phyloP scores from a whole-genome alignment of 1,140 invertebrate species.

The Heliconius hewitsoni region DNA sequence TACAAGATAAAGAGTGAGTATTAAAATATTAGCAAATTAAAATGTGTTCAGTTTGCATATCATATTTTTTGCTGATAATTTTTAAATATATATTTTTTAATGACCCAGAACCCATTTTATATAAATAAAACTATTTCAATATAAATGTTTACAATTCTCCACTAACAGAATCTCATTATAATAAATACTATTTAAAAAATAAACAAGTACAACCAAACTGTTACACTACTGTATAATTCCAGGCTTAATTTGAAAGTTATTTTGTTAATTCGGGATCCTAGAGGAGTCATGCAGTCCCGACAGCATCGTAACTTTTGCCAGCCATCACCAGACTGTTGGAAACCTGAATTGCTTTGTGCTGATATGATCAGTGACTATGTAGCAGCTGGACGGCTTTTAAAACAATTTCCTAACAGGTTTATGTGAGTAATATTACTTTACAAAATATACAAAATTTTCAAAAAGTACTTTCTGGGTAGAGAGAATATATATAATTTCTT shows the following conservation, averaged over 20 bases:
- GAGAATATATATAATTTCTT: too few relatives aligned
- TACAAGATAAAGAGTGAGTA: slow-evolving; percentile 87
- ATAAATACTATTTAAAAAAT: background rate
- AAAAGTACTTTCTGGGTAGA: too few relatives aligned
- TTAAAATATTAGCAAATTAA: background rate
- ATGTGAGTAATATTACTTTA: slow-evolving; percentile 79
- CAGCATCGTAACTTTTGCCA: slow-evolving; percentile 93
- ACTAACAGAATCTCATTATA: background rate
- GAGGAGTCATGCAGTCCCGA: slow-evolving; percentile 92
- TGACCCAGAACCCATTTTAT: background rate
- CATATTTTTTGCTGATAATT: too few relatives aligned
- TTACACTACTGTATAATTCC: slow-evolving; percentile 41
- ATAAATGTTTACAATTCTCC: background rate
- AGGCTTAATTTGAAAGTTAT: slow-evolving; percentile 90
- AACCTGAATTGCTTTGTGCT: slow-evolving; percentile 88
- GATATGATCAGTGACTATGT: slow-evolving; percentile 92
- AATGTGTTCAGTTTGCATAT: too few relatives aligned
- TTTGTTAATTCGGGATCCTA: slow-evolving; percentile 90
- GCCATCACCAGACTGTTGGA: slow-evolving; percentile 89
- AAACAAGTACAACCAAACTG: background rate
- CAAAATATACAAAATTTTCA: background rate
- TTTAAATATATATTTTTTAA: background rate
- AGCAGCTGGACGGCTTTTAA: slow-evolving; percentile 85
- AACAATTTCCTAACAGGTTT: slow-evolving; percentile 87
- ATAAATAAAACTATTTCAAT: background rate